Evolutionary conservation across 2,797 vertebrate species (phyloP).

Genomic region (Pseudochirops cupreus): DNA sequence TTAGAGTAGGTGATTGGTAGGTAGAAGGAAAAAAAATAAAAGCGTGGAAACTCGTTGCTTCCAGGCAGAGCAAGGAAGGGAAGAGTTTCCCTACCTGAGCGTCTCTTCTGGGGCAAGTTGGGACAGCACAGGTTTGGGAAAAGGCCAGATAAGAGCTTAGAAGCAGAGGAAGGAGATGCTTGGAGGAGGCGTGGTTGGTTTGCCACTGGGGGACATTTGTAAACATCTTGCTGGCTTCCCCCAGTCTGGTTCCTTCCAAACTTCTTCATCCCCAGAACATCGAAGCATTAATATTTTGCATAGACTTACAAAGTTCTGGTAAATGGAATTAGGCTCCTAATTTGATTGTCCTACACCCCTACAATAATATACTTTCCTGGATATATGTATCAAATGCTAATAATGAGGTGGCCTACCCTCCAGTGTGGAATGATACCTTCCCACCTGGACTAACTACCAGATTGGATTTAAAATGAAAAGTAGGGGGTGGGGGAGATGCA

Average conservation of each 20-base stretch:
- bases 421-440: background rate
- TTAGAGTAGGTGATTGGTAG: background rate
- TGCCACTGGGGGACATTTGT: background rate
- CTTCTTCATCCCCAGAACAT: slow-evolving; percentile 30
- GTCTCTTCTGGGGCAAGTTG: slow-evolving; percentile 42
- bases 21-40: slow-evolving; percentile 54
- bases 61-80: slow-evolving; percentile 40
- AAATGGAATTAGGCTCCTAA: slow-evolving; percentile 65
- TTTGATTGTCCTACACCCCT: background rate
- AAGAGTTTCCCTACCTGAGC: background rate
- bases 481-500: background rate
- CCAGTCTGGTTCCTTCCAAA: background rate
- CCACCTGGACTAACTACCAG: background rate
- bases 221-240: slow-evolving; percentile 35
- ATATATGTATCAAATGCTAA: slow-evolving; percentile 63
- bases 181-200: background rate
- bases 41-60: background rate
- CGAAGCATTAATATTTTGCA: slow-evolving; percentile 45
- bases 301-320: slow-evolving; percentile 53
- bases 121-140: background rate
- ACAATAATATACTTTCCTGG: background rate
- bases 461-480: slow-evolving; percentile 2
- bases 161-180: background rate
- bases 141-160: background rate
- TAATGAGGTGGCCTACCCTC: slow-evolving; percentile 64